A percentile compares a stretch with the other conserved stretches of the same genome.
Conservation (phyloP, 2,113 vertebrate species). For the Nesoenas mayeri region DNA sequence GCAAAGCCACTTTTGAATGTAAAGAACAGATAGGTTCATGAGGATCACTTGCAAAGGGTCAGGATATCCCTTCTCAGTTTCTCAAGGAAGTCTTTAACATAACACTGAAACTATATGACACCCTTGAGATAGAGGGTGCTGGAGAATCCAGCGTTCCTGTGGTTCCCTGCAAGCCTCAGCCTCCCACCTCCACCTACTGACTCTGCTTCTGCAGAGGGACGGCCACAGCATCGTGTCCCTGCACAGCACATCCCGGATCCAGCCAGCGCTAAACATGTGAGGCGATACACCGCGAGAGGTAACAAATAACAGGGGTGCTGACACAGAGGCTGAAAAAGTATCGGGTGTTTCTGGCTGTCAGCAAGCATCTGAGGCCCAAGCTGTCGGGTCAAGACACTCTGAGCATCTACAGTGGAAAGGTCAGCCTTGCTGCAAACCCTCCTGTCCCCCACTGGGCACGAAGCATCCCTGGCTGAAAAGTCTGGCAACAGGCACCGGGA, state of each 20-base stretch:
- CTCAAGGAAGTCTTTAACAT: background rate
- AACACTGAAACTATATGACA: background rate
- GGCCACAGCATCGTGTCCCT: background rate
- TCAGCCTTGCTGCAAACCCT: conserved; percentile 11
- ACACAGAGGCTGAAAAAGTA: background rate
- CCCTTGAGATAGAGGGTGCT: background rate
- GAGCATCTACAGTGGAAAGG: background rate
- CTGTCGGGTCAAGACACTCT: background rate
- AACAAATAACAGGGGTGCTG: background rate
- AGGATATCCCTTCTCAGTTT: background rate
- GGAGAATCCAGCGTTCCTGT: background rate
- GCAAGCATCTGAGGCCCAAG: background rate
- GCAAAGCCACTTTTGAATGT: background rate
- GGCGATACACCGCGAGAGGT: background rate
- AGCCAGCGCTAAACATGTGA: background rate
- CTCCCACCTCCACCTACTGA: background rate
- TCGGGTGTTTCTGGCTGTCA: background rate
- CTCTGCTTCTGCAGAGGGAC: background rate
- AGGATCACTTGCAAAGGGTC: background rate
- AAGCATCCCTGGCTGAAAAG: background rate
- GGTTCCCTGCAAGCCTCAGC: background rate
- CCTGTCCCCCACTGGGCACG: background rate
- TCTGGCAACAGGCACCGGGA: background rate
- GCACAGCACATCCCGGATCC: background rate
- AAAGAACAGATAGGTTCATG: background rate